Percentiles rank a stretch among this genome's conserved stretches.
phyloP scores from a whole-genome alignment of 1,140 invertebrate genomes.

The Ditylenchus dipsaci region DNA sequence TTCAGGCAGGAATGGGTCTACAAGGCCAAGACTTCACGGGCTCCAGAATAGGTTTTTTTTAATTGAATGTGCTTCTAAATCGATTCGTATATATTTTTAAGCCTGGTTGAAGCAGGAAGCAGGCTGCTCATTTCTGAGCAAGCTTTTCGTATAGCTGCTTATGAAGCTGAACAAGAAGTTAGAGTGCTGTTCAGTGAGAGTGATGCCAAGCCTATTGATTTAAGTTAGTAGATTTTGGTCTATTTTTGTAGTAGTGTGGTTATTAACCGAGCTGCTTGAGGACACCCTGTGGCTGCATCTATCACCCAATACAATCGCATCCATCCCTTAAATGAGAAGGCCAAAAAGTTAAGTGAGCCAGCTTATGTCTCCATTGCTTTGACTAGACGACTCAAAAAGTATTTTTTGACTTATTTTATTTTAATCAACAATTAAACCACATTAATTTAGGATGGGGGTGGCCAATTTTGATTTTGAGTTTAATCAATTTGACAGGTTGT shows the following conservation, averaged over 20 bases:
- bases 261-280: slow-evolving; percentile 9
- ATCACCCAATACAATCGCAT: slow-evolving; percentile 24
- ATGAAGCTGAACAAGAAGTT: slow-evolving; percentile 26
- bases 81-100: too few species aligned
- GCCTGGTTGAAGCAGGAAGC: not conserved
- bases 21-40: not conserved
- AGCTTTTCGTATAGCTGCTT: slow-evolving; percentile 7
- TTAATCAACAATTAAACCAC: not conserved
- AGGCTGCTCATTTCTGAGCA: not conserved
- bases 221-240: slow-evolving; percentile 5
- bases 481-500: slow-evolving; percentile 11
- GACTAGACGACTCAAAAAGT: slow-evolving; percentile 31
- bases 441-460: not conserved
- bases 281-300: slow-evolving; percentile 23
- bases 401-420: not conserved
- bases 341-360: slow-evolving; percentile 33
- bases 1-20: not conserved
- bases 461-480: slow-evolving; percentile 15
- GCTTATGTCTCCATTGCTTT: slow-evolving; percentile 31
- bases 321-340: slow-evolving; percentile 16
- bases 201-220: slow-evolving; percentile 11
- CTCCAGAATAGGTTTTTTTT: not conserved
- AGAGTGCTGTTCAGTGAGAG: slow-evolving; percentile 26
- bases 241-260: not conserved
- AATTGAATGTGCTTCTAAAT: too few species aligned